Evolutionary conservation across 2,797 vertebrate genomes (phyloP).

Genomic region (Adelosebastes latens): DNA sequence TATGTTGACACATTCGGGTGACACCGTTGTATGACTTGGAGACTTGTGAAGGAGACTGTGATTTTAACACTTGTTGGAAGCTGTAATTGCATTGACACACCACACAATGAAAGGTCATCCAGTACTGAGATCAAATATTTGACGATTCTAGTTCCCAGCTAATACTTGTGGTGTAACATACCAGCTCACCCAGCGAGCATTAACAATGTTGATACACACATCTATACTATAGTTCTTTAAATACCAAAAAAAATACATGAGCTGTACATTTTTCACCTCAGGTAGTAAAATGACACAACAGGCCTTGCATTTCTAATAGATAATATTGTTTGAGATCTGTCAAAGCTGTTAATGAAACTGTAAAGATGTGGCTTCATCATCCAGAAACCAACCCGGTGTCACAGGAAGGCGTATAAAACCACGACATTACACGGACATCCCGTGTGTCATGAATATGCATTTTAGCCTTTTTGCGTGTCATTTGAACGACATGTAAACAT

Average conservation of each 20-base stretch:
- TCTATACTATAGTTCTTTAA: background rate
- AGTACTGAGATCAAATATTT: conserved; percentile 54
- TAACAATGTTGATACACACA: background rate
- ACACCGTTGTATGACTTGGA: conserved; percentile 38
- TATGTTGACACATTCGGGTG: conserved; percentile 38
- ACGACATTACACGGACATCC: too few relatives aligned
- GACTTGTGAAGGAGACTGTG: conserved; percentile 57
- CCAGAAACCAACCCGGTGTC: background rate
- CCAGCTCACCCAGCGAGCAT: background rate
- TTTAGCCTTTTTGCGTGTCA: too few relatives aligned
- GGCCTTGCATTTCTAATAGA: background rate
- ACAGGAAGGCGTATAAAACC: too few relatives aligned
- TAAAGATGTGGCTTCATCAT: conserved; percentile 1
- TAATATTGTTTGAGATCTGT: background rate
- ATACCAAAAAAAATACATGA: background rate
- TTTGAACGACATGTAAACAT: too few relatives aligned
- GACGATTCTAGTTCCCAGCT: conserved; percentile 15
- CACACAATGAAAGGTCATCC: conserved; percentile 42
- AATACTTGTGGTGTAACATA: background rate
- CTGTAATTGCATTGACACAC: conserved; percentile 44
- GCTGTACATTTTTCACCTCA: background rate
- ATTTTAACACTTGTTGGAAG: conserved; percentile 48
- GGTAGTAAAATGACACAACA: background rate
- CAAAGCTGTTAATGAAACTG: background rate
- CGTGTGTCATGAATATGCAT: too few relatives aligned